Percentiles rank a stretch among this genome's conserved stretches.
These are phyloP conservation scores for Nematostella vectensis DNA, from an alignment of 92 coral and sea anemone species.

Conservation along the genomic window DNA sequence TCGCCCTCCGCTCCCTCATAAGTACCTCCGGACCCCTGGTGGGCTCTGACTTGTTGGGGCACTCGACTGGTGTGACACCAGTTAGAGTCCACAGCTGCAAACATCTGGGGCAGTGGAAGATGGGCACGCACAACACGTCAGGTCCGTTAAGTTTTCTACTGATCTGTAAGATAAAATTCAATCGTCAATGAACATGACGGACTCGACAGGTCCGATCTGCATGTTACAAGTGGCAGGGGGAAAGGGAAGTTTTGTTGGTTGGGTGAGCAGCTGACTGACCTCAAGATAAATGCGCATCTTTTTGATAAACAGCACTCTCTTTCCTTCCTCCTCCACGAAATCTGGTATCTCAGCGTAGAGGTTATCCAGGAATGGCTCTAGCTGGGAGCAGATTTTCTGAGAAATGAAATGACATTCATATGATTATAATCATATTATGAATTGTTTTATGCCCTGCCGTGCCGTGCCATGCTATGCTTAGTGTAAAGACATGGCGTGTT, in stretches of 20 bases:
- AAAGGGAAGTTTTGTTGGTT: too few species aligned
- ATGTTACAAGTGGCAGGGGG: too few species aligned
- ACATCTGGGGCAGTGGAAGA: constrained; percentile 90
- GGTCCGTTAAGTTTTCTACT: constrained; percentile 61
- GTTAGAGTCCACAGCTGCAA: constrained; percentile 58
- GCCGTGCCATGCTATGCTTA: too few species aligned
- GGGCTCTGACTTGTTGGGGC: constrained; percentile 50
- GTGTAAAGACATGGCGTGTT: too few species aligned
- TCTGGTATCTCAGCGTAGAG: constrained; percentile 37
- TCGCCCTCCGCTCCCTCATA: constrained; percentile 17
- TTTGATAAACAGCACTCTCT: constrained; percentile 53
- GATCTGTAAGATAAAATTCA: constrained; percentile 37
- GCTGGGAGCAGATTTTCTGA: constrained; percentile 45
- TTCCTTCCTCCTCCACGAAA: constrained; percentile 23
- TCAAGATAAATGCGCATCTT: constrained; percentile 74
- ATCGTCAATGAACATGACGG: too few species aligned
- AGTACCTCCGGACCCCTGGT: constrained; percentile 66
- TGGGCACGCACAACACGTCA: constrained; percentile 77
- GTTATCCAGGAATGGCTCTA: constrained; percentile 54
- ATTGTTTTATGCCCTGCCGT: too few species aligned
- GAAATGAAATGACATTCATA: not conserved
- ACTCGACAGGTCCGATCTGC: too few species aligned
- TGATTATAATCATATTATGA: not conserved
- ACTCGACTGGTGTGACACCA: constrained; percentile 62
- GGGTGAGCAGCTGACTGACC: too few species aligned